phyloP scores from a whole-genome alignment of 30 jellyfish, hydroid and myxozoan genomes.

The Hydra vulgaris region DNA sequence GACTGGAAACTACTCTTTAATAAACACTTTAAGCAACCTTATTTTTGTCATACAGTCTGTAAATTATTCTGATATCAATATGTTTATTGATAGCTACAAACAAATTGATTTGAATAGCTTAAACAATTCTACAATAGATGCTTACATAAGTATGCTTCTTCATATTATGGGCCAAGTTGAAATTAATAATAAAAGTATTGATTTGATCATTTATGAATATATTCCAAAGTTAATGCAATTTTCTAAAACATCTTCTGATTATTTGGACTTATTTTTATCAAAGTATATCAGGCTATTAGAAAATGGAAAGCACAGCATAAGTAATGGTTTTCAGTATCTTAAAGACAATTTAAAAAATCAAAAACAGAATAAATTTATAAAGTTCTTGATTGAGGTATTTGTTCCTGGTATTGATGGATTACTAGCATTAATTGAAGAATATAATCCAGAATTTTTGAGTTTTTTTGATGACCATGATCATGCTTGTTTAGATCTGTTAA shows the following conservation, averaged over 20 bases:
- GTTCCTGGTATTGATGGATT: slow-evolving; percentile 30
- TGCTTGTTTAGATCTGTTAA: not conserved
- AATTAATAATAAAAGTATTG: slow-evolving; percentile 31
- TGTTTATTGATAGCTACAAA: slow-evolving; percentile 20
- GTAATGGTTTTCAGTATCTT: slow-evolving; percentile 1
- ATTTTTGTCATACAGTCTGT: slow-evolving; percentile 28
- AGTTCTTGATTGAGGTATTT: slow-evolving; percentile 11
- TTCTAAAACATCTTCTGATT: not conserved
- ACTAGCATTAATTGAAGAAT: not conserved
- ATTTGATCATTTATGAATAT: slow-evolving; percentile 14
- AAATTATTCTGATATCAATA: slow-evolving; percentile 40
- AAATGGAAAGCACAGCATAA: not conserved
- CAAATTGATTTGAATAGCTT: slow-evolving; percentile 28
- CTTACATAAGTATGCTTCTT: slow-evolving; percentile 27
- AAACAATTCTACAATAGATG: slow-evolving; percentile 26
- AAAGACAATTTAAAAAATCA: slow-evolving; percentile 2
- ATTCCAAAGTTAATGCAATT: slow-evolving; percentile 1
- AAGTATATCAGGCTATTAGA: not conserved
- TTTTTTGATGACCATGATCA: not conserved
- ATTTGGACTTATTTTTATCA: not conserved
- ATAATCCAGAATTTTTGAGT: not conserved
- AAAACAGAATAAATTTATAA: not conserved
- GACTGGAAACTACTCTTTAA: slow-evolving; percentile 50
- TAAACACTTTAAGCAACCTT: slow-evolving; percentile 28
- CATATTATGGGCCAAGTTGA: slow-evolving; percentile 34